Conservation (phyloP, 1,140 invertebrate species). For the Drosophila sucinea region DNA sequence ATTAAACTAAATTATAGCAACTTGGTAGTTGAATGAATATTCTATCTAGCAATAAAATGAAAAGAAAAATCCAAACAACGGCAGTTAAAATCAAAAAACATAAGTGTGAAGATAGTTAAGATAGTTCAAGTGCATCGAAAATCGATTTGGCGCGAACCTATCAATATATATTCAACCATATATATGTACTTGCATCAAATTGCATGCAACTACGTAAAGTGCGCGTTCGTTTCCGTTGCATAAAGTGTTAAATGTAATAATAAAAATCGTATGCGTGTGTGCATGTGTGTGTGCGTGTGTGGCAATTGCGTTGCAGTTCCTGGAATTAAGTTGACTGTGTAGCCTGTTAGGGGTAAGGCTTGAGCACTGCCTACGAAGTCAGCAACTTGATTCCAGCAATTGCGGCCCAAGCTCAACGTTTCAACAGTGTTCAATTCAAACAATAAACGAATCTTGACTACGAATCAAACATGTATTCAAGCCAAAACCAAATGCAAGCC, state of each 20-base stretch:
- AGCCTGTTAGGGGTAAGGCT: constrained; percentile 74
- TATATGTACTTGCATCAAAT: constrained; percentile 27
- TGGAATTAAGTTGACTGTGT: constrained; percentile 84
- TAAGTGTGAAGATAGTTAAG: constrained; percentile 39
- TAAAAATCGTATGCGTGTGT: constrained; percentile 5
- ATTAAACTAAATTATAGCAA: constrained; percentile 46
- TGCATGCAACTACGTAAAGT: constrained; percentile 19
- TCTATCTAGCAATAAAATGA: constrained; percentile 31
- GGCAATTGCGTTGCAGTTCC: constrained; percentile 78
- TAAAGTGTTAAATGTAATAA: constrained; percentile 39
- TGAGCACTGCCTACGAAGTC: constrained; percentile 76
- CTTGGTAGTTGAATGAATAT: constrained; percentile 59
- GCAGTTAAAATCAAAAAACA: constrained; percentile 64
- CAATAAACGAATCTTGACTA: constrained; percentile 42
- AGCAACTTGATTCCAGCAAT: constrained; percentile 84
- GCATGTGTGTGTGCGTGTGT: constrained; percentile 23
- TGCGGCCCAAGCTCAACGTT: constrained; percentile 66
- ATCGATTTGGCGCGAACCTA: background rate
- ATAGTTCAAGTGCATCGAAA: constrained; percentile 56
- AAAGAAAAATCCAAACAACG: constrained; percentile 23
- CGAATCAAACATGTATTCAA: constrained; percentile 29
- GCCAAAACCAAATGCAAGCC: background rate
- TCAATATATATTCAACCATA: background rate
- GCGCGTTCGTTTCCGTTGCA: constrained; percentile 11
- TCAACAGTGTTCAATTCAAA: constrained; percentile 31